Evolutionary conservation across 2,888 invertebrate species (phyloP).

Genomic region (Thymelicus lineola): DNA sequence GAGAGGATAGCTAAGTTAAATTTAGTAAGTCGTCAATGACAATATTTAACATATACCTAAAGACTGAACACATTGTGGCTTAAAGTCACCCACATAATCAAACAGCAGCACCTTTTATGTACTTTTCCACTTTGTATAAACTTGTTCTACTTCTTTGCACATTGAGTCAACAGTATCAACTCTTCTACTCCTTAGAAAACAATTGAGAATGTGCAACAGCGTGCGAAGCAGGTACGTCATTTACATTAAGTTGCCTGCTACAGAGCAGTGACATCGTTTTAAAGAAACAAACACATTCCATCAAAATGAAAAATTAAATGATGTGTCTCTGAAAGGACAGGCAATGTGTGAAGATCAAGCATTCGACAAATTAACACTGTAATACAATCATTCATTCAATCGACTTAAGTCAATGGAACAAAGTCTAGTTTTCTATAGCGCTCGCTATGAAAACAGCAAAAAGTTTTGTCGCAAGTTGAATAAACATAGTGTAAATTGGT

Average conservation of each 20-base stretch:
- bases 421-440: conserved; percentile 29
- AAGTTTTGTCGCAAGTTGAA: conserved; percentile 62
- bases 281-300: conserved; percentile 70
- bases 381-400: neutral
- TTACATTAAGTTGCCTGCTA: conserved; percentile 42
- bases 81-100: too few species aligned
- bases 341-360: conserved; percentile 65
- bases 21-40: too few species aligned
- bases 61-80: too few species aligned
- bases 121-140: too few species aligned
- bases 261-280: conserved; percentile 49
- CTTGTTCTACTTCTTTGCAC: too few species aligned
- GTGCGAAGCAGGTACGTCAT: neutral
- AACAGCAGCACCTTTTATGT: too few species aligned
- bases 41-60: too few species aligned
- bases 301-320: conserved; percentile 79
- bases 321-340: conserved; percentile 75
- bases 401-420: conserved; percentile 32
- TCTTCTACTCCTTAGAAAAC: too few species aligned
- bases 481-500: conserved; percentile 80
- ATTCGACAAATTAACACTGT: conserved; percentile 43
- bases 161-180: too few species aligned
- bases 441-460: conserved; percentile 31
- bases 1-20: too few species aligned
- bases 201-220: neutral